phyloP scores from a whole-genome alignment of 2,888 invertebrate genomes.

The Parelbella ahira region DNA sequence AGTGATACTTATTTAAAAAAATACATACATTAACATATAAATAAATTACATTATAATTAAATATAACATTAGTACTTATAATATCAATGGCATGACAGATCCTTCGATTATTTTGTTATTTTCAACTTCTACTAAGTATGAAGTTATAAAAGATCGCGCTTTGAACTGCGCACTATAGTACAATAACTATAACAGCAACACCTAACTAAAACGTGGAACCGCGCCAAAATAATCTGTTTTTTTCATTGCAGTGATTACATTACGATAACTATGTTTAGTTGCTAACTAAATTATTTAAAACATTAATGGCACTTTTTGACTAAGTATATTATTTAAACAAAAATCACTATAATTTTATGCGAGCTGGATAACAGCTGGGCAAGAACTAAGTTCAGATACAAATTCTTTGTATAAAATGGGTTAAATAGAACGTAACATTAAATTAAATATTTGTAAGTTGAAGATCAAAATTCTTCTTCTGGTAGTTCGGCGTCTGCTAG shows the following conservation, averaged over 20 bases:
- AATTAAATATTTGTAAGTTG: neutral
- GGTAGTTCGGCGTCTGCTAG: slow-evolving; percentile 80
- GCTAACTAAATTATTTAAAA: slow-evolving; percentile 8
- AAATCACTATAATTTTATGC: slow-evolving; percentile 27
- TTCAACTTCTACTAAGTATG: slow-evolving; percentile 10
- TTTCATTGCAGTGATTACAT: too few relatives aligned
- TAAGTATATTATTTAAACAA: slow-evolving; percentile 19
- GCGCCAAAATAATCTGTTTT: too few relatives aligned
- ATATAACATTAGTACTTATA: slow-evolving; percentile 43
- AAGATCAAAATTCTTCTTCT: slow-evolving; percentile 48
- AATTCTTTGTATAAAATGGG: slow-evolving; percentile 1
- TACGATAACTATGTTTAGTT: too few relatives aligned
- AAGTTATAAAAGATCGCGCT: too few relatives aligned
- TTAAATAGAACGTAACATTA: slow-evolving; percentile 5
- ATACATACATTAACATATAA: slow-evolving; percentile 40
- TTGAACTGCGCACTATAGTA: too few relatives aligned
- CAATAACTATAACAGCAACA: too few relatives aligned
- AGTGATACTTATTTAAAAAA: slow-evolving; percentile 34
- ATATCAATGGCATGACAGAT: slow-evolving; percentile 68
- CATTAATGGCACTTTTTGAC: slow-evolving; percentile 27
- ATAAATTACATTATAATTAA: slow-evolving; percentile 52
- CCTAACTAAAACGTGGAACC: too few relatives aligned
- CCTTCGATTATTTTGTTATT: slow-evolving; percentile 33
- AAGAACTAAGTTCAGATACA: slow-evolving; percentile 26
- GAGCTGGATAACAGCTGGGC: slow-evolving; percentile 25